Base-by-base conservation (phyloP, 2,888 invertebrate genomes). In the Ochlodes sylvanus region DNA sequence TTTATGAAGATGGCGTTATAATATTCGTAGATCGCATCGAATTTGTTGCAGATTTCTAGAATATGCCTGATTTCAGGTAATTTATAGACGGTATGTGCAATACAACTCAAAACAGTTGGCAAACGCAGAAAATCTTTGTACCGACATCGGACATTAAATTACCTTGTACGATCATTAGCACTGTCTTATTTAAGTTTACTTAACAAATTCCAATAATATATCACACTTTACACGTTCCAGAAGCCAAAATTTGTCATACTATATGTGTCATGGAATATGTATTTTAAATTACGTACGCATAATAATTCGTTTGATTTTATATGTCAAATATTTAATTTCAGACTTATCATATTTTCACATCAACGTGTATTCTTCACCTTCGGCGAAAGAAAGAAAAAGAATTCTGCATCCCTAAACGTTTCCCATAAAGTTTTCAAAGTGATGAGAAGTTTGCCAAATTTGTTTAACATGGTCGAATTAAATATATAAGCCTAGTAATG, bases 141-240 rank as follows among this genome's bases (percentile, higher is more conserved):
- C 52, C 47, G n/a, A 63, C 54, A 63, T 9, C 7, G 14, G 2
- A 21, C 54, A 42, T 63, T 27, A 58, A 60, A 63, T 55, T 55
- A 38, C 54, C 54, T 15, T 54, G 41, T 55, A 15, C 21, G 19
- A 63, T 63, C 44, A n/a, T 63, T 63, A 42, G 15, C 17, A 17
- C 64, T 56, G 34, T 56, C 47, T 19, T 42, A 56, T 56, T 56
- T 34, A 17, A n/a, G 32, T 44, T 12, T 2, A 63, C 44, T 56
- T 55, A 44, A 42, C 47, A 56, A 64, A 56, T 34, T 19, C 6
- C 34, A 34, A 47, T 34, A 47, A 14, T 63, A 14, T 32, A 63
- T 54, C 54, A 17, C 54, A 12, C 3, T 0, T 55, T 44, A 55
- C 27, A 44, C 27, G 14, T 21, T 32, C 14, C 15, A 15, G 7